Evolutionary conservation across 1,140 invertebrate genomes (phyloP).

Genomic region (Parapsyche elsis): DNA sequence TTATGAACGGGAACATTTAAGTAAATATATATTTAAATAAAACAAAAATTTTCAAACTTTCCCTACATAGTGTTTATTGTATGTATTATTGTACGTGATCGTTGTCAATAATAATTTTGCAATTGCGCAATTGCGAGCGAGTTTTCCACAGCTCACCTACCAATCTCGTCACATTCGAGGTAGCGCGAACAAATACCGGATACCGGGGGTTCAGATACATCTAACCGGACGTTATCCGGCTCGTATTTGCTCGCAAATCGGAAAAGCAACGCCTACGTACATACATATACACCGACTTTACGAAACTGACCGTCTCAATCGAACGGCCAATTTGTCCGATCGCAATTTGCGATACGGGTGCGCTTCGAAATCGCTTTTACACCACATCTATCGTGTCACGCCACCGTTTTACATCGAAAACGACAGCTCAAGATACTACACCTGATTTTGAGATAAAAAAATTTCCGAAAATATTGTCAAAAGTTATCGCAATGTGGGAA

Average conservation of each 20-base stretch:
- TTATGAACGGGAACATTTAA: no score
- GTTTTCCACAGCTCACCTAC: background rate
- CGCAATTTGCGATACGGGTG: background rate
- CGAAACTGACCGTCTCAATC: background rate
- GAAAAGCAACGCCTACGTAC: conserved; percentile 20
- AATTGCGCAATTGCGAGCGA: background rate
- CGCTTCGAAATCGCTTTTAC: background rate
- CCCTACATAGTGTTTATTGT: no score
- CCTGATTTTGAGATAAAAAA: no score
- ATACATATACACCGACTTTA: conserved; percentile 45
- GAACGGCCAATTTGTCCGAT: background rate
- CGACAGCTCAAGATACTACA: background rate
- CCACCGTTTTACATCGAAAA: background rate
- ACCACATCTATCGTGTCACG: background rate
- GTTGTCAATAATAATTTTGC: no score
- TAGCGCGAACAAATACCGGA: conserved; percentile 52
- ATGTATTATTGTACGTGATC: background rate
- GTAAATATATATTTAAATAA: no score
- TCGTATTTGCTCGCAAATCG: conserved; percentile 6
- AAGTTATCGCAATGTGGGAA: no score
- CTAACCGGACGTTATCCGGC: conserved; percentile 24
- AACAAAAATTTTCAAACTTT: no score
- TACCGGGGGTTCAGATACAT: conserved; percentile 3
- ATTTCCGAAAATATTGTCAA: no score
- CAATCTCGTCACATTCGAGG: conserved; percentile 52